These are phyloP conservation scores for Cephalotes varians DNA, from an alignment of 2,888 invertebrate genomes.

Conservation along the genomic window DNA sequence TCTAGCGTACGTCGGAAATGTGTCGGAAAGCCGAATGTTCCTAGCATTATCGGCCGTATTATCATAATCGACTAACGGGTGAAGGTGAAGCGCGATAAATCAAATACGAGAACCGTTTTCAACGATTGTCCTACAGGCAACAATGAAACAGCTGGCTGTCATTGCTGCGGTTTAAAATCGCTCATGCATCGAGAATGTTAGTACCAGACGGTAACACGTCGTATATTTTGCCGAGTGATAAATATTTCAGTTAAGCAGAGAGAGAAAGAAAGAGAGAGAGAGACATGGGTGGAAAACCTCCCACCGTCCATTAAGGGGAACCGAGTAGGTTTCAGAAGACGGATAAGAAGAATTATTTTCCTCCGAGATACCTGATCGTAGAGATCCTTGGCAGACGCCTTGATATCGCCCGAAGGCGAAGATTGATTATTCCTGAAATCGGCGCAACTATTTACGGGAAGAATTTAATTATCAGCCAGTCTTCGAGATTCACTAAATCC, in stretches of 20 bases:
- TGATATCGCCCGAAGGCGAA: slow-evolving; percentile 44
- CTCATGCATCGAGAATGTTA: not conserved
- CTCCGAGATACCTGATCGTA: slow-evolving; percentile 34
- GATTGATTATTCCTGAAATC: slow-evolving; percentile 71
- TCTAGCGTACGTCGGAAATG: slow-evolving; percentile 5
- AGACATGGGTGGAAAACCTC: slow-evolving; percentile 37
- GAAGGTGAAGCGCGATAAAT: slow-evolving; percentile 32
- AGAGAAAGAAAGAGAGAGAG: too few species aligned
- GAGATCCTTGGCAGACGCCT: not conserved
- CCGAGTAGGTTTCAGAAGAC: slow-evolving; percentile 46
- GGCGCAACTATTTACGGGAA: slow-evolving; percentile 54
- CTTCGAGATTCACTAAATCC: slow-evolving; percentile 55
- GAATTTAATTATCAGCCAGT: slow-evolving; percentile 70
- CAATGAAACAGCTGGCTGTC: slow-evolving; percentile 24
- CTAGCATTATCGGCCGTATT: slow-evolving; percentile 37
- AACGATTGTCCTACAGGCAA: slow-evolving; percentile 7
- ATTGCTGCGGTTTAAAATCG: slow-evolving; percentile 6
- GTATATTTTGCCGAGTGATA: slow-evolving; percentile 54
- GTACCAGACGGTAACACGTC: slow-evolving; percentile 5
- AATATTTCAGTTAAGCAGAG: slow-evolving; percentile 64
- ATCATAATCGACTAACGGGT: slow-evolving; percentile 44
- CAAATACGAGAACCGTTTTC: slow-evolving; percentile 18
- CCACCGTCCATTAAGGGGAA: slow-evolving; percentile 52
- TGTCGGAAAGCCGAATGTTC: slow-evolving; percentile 22
- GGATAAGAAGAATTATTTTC: slow-evolving; percentile 38